Conservation (phyloP, 1,140 invertebrate genomes). For the Charaxes varanes region DNA sequence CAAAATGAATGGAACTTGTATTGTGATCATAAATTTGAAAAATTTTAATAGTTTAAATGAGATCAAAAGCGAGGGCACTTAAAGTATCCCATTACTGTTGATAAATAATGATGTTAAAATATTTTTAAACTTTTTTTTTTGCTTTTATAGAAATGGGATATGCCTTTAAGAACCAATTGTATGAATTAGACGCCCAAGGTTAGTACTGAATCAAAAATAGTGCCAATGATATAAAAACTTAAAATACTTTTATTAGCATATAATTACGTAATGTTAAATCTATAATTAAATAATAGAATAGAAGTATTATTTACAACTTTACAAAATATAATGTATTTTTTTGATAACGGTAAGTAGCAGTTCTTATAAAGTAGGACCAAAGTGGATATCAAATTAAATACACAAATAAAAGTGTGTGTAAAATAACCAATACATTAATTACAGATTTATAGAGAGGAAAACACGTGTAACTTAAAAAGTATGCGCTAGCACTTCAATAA, state of each 20-base stretch:
- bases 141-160: neutral
- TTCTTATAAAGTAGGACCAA: too few species aligned
- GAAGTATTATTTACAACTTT: neutral
- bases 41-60: too few species aligned
- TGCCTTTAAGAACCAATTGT: neutral
- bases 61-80: too few species aligned
- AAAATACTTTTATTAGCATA: neutral
- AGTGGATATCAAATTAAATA: too few species aligned
- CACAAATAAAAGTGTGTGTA: too few species aligned
- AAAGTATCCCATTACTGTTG: too few species aligned
- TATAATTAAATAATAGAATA: neutral
- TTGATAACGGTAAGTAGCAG: too few species aligned
- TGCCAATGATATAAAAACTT: slow-evolving; percentile 2
- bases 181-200: slow-evolving; percentile 6
- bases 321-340: neutral
- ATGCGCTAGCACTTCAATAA: slow-evolving; percentile 48
- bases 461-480: slow-evolving; percentile 47
- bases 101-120: slow-evolving; percentile 1
- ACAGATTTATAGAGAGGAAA: slow-evolving; percentile 17
- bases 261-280: neutral
- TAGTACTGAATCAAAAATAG: slow-evolving; percentile 8
- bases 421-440: slow-evolving; percentile 9
- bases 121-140: neutral
- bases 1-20: too few species aligned
- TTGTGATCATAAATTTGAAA: too few species aligned